Base-by-base conservation (phyloP, 2,113 vertebrate species). In the Hyaena hyaena region DNA sequence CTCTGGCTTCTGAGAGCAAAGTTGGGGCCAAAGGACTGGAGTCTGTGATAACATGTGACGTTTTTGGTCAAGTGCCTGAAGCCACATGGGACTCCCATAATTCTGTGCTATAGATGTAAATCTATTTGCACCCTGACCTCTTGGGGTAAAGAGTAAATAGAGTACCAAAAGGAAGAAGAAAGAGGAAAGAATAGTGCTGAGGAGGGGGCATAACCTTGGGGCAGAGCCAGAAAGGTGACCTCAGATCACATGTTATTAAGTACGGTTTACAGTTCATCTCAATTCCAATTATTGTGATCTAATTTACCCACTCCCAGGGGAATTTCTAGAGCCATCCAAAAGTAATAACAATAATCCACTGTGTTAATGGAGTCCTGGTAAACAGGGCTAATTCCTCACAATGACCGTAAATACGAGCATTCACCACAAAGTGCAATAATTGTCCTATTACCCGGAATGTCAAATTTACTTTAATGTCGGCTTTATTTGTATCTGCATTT, bases 311-410 rank as follows among this genome's bases (percentile, higher is more conserved):
- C 95, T 97, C 92, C 7, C 0, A 96, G 45, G 86, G 96, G 65
- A 85, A 98, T 97, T 98, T 97, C 96, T 97, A 95, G 95, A 97
- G 96, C 89, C 96, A 98, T 97, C 94, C 90, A 96, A 98, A 98
- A 98, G 69, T 91, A 98, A 88, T 95, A 97, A 98, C 96, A 96
- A 97, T 93, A 98, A 98, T 98, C 97, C 77, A 98, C 96, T 98
- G 97, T 96, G 84, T 95, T 98, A 98, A 98, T 98, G 97, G 91
- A 97, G 91, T 85, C 87, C 96, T 98, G 97, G 95, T 98, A 98
- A 98, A 98, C 79, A 50, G 93, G 76, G 69, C 45, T 98, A 97
- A 97, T 97, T 96, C 92, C 97, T 98, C 97, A 88, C 94, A 98
- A 97, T 82, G 74, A 98, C 71, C 93, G 55, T 82, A 98, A 98